Evolutionary conservation across 2,888 invertebrate genomes (phyloP).

Genomic region (Cheilosia vernalis): DNA sequence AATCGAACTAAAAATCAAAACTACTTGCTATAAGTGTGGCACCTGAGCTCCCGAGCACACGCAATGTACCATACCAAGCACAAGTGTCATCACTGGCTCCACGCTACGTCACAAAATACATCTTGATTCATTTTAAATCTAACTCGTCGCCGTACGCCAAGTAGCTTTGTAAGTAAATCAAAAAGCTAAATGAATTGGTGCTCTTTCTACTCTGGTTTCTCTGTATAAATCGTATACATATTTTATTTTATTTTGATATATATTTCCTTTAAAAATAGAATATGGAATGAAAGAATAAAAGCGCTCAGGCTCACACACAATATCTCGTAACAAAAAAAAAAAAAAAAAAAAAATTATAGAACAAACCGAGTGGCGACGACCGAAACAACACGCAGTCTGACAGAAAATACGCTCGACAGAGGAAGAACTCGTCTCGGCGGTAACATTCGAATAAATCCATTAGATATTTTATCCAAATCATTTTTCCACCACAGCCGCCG

Average conservation of each 20-base stretch:
- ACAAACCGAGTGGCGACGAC: constrained; percentile 32
- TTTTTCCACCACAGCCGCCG: constrained; percentile 6
- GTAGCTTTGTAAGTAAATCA: constrained; percentile 46
- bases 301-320: constrained; percentile 38
- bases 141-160: neutral
- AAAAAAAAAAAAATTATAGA: constrained; percentile 10
- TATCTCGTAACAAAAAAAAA: constrained; percentile 12
- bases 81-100: constrained; percentile 15
- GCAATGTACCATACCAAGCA: too few species aligned
- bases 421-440: constrained; percentile 47
- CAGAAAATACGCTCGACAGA: constrained; percentile 61
- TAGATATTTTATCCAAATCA: constrained; percentile 31
- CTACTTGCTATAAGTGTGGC: too few species aligned
- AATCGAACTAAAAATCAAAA: too few species aligned
- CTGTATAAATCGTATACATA: constrained; percentile 8
- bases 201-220: neutral
- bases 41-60: too few species aligned
- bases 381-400: constrained; percentile 67
- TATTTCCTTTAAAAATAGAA: constrained; percentile 68
- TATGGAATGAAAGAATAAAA: constrained; percentile 42
- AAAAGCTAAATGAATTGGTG: constrained; percentile 4
- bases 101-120: constrained; percentile 10
- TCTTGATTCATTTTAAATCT: constrained; percentile 33
- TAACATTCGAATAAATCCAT: constrained; percentile 28
- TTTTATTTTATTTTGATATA: constrained; percentile 61